Evolutionary conservation across 2,113 vertebrate genomes (phyloP).

Genomic region (Paramisgurnus dabryanus): DNA sequence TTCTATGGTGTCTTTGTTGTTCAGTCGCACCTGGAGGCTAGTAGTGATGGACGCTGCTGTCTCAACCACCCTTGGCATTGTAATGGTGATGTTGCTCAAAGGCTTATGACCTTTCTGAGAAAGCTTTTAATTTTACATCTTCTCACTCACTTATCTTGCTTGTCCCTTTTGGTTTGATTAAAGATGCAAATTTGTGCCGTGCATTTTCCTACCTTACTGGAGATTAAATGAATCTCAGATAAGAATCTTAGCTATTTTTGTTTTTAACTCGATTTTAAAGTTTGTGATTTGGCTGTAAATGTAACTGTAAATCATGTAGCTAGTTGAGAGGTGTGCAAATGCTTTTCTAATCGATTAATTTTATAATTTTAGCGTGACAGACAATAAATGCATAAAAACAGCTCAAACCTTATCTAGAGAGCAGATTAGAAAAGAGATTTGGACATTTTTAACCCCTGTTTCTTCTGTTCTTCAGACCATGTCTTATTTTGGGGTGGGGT

Average conservation of each 20-base stretch:
- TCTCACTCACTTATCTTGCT: constrained; percentile 47
- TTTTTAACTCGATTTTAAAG: no score
- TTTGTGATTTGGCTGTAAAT: no score
- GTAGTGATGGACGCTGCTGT: constrained; percentile 49
- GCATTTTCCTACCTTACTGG: not conserved
- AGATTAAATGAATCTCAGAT: not conserved
- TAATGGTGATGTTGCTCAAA: constrained; percentile 42
- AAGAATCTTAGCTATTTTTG: no score
- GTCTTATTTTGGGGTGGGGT: constrained; percentile 61
- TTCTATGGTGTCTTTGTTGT: constrained; percentile 65
- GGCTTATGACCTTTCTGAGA: constrained; percentile 52
- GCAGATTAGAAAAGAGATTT: no score
- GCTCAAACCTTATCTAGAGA: no score
- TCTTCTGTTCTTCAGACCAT: not conserved
- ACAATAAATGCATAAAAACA: no score
- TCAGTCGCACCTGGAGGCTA: constrained; percentile 43
- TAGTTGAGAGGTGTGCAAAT: no score
- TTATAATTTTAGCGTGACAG: no score
- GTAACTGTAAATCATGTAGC: no score
- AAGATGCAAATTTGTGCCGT: not conserved
- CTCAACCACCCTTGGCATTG: constrained; percentile 56
- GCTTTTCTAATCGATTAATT: no score
- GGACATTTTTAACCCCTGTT: not conserved
- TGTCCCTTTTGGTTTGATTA: constrained; percentile 29
- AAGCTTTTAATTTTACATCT: constrained; percentile 48